Percentiles rank a stretch among this genome's conserved stretches.
These are phyloP conservation scores for Xylota sylvarum DNA, from an alignment of 2,888 invertebrate genomes.

Conservation along the genomic window DNA sequence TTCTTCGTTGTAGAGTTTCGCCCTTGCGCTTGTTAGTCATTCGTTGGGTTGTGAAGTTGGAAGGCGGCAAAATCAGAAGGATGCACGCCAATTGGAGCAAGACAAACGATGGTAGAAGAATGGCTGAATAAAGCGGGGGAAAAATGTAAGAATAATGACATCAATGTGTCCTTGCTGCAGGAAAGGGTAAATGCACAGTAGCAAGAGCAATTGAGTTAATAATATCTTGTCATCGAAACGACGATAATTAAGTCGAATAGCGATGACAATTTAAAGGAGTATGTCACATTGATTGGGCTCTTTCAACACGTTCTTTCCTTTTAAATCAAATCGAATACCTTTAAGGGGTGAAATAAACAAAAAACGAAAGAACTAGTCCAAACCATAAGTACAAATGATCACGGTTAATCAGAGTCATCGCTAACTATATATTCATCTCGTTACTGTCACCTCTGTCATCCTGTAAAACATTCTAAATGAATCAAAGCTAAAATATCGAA, in stretches of 20 bases:
- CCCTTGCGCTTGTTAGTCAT: conserved; percentile 49
- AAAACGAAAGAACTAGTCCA: too few relatives aligned
- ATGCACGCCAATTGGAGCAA: conserved; percentile 50
- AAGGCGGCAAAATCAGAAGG: conserved; percentile 42
- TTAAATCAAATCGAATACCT: too few relatives aligned
- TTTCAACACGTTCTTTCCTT: not conserved
- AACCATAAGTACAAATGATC: not conserved
- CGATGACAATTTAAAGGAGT: not conserved
- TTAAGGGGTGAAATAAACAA: too few relatives aligned
- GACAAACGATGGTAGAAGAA: conserved; percentile 4
- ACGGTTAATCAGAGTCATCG: not conserved
- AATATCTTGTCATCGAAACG: conserved; percentile 25
- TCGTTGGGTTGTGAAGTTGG: conserved; percentile 31
- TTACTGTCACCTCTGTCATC: conserved; percentile 17
- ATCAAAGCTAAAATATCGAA: conserved; percentile 43
- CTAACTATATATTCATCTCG: not conserved
- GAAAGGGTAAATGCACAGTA: conserved; percentile 1
- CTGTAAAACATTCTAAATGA: conserved; percentile 30
- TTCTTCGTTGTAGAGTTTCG: conserved; percentile 41
- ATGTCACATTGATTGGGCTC: not conserved
- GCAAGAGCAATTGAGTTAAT: conserved; percentile 36
- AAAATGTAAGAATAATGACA: conserved; percentile 37
- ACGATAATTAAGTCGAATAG: conserved; percentile 1
- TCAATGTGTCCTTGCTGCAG: conserved; percentile 19
- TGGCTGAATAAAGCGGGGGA: not conserved